Percentiles rank a stretch among this genome's conserved stretches.
These are phyloP conservation scores for Trichomalopsis sarcophagae DNA, from an alignment of 1,140 invertebrate species.

Conservation along the genomic window DNA sequence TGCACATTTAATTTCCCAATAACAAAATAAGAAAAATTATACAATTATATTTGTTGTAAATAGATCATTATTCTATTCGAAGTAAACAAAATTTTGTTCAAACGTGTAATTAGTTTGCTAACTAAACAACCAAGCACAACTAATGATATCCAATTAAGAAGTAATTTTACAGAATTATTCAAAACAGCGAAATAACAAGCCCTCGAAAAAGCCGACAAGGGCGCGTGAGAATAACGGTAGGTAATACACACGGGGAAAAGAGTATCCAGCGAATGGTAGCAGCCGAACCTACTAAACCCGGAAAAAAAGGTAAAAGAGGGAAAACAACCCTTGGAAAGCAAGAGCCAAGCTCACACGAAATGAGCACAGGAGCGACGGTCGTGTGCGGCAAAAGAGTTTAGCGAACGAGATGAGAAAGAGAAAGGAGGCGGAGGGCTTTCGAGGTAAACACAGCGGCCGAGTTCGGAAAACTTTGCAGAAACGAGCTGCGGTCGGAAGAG, in stretches of 20 bases:
- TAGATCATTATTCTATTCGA: no score
- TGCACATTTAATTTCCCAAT: no score
- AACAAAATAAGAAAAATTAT: no score
- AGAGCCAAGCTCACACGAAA: not conserved
- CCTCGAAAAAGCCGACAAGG: no score
- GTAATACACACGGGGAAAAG: not conserved
- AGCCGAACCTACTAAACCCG: not conserved
- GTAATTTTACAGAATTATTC: not conserved
- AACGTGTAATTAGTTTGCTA: no score
- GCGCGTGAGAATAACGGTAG: not conserved
- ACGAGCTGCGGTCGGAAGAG: not conserved
- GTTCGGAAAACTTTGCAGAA: slow-evolving; percentile 13
- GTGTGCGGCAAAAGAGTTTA: not conserved
- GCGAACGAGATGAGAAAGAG: not conserved
- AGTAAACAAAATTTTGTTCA: no score
- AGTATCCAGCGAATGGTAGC: not conserved
- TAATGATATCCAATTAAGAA: no score
- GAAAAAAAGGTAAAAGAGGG: not conserved
- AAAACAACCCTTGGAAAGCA: not conserved
- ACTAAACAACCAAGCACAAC: no score
- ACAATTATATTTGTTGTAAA: no score
- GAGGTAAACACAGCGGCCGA: slow-evolving; percentile 1
- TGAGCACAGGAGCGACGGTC: not conserved
- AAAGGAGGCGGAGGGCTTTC: not conserved
- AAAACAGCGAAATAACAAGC: not conserved